Percentiles rank a stretch among this genome's conserved stretches.
phyloP scores from a whole-genome alignment of 2,797 vertebrate genomes.

The Etheostoma perlongum region DNA sequence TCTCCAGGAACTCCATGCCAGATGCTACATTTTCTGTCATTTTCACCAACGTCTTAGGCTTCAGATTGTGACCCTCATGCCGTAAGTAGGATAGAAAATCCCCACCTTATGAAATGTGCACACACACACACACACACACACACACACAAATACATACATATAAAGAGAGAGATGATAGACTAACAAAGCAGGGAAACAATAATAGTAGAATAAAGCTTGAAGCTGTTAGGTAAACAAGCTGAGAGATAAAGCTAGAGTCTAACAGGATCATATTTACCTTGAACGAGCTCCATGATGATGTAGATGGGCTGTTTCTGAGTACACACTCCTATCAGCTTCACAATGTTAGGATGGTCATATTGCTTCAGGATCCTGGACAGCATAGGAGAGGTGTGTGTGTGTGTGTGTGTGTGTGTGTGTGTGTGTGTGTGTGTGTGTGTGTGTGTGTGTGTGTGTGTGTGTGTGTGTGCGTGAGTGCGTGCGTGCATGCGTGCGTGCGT shows the following conservation, averaged over 20 bases:
- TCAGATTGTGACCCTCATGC: slow-evolving; percentile 84
- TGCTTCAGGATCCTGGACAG: slow-evolving; percentile 94
- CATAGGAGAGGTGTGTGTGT: slow-evolving; percentile 2
- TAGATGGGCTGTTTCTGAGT: slow-evolving; percentile 98
- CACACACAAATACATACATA: slow-evolving; percentile 14
- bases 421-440: not conserved
- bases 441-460: not conserved
- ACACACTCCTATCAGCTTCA: slow-evolving; percentile 95
- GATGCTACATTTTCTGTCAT: slow-evolving; percentile 92
- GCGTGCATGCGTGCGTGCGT: slow-evolving; percentile 12
- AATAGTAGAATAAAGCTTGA: slow-evolving; percentile 4
- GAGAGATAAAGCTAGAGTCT: not conserved
- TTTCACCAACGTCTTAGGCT: slow-evolving; percentile 87
- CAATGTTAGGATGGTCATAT: slow-evolving; percentile 95
- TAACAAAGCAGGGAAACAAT: slow-evolving; percentile 9
- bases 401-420: not conserved
- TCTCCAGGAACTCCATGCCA: slow-evolving; percentile 96
- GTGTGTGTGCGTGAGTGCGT: no score
- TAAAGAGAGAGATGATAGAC: slow-evolving; percentile 10
- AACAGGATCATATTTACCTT: slow-evolving; percentile 81
- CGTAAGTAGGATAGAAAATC: slow-evolving; percentile 95
- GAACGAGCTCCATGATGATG: slow-evolving; percentile 97
- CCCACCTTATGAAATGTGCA: slow-evolving; percentile 84
- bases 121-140: slow-evolving; percentile 32
- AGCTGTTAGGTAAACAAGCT: slow-evolving; percentile 2